These are phyloP conservation scores for Salticus scenicus DNA, from an alignment of 2,888 invertebrate species.

Conservation along the genomic window DNA sequence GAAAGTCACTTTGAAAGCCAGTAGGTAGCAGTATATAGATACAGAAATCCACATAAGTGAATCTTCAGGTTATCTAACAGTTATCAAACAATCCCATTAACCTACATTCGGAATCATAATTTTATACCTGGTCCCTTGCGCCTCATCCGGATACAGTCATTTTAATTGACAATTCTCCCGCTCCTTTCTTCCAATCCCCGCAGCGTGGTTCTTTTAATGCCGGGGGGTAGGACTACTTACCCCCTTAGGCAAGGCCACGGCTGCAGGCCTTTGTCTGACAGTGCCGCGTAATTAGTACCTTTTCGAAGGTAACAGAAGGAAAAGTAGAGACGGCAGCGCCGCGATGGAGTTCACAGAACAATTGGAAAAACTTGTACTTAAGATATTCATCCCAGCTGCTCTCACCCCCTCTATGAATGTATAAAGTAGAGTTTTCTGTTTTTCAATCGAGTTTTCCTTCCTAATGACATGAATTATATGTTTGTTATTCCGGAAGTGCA, in stretches of 20 bases:
- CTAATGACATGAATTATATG: too few species aligned
- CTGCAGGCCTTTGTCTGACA: conserved; percentile 62
- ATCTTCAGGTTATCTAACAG: too few species aligned
- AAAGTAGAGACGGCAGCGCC: background rate
- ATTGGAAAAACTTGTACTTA: background rate
- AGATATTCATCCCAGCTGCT: background rate
- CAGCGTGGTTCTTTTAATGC: conserved; percentile 38
- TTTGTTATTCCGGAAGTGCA: too few species aligned
- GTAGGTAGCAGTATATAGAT: too few species aligned
- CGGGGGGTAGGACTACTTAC: conserved; percentile 53
- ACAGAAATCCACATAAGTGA: too few species aligned
- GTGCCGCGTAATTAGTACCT: conserved; percentile 33
- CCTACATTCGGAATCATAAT: background rate
- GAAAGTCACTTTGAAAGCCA: too few species aligned
- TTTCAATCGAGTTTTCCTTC: too few species aligned
- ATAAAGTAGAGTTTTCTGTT: too few species aligned
- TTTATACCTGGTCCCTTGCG: conserved; percentile 16
- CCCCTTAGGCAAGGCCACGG: conserved; percentile 66
- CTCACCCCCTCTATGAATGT: too few species aligned
- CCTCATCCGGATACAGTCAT: conserved; percentile 47
- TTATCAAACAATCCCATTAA: too few species aligned
- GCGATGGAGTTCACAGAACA: background rate
- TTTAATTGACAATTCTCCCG: conserved; percentile 15
- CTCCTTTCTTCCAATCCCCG: conserved; percentile 16
- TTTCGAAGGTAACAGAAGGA: background rate